Base-by-base conservation (phyloP, 64 coral and sea anemone species). In the Montipora foliosa region DNA sequence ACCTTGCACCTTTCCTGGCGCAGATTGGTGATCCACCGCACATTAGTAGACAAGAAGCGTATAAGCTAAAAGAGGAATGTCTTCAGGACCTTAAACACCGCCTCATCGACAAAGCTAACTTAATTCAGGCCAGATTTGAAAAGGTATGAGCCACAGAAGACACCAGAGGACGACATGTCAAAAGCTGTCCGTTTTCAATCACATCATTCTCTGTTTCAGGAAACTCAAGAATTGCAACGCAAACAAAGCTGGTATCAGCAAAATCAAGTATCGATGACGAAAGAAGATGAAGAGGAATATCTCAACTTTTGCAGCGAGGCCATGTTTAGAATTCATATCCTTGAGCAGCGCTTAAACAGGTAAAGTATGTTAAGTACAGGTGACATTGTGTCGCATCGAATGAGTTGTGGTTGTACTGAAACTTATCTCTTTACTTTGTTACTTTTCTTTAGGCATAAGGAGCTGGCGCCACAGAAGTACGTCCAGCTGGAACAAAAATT, bases 281-380 rank as follows among this genome's bases (percentile, higher is more conserved):
- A 96, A 85, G 97, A 99, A 84, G 97, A 99, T 50, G 97, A 99
- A 89, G 97, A 99, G n/a, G 97, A 99, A 85, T 99, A 99, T 85
- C 79, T 99, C 52, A 99, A 93, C 84, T 99, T 89, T 47, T 99
- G 97, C 66, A 99, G 97, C 76, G 97, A 99, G 69, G 97, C 97
- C 58, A 99, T 99, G 97, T 99, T 99, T 83, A 99, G 97, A 85
- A 99, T 99, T 44, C 97, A 99, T 80, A 99, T 99, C 69, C 78
- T 99, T 47, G 97, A 99, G 61, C 97, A 96, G 66, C 89, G 97
- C 67, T 82, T 99, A 61, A 94, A 95, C 53, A 98, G 96, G 96
- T 98, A 93, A 53, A 15, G 10, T 15, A 84, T 47, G 11, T 78
- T 66, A 81, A 6, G 37, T 37, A 37, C 37, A 37, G 37, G 37